A percentile compares a stretch with the other conserved stretches of the same genome.
Conservation (phyloP, 2,888 invertebrate genomes). For the Lamellibrachia columna region DNA sequence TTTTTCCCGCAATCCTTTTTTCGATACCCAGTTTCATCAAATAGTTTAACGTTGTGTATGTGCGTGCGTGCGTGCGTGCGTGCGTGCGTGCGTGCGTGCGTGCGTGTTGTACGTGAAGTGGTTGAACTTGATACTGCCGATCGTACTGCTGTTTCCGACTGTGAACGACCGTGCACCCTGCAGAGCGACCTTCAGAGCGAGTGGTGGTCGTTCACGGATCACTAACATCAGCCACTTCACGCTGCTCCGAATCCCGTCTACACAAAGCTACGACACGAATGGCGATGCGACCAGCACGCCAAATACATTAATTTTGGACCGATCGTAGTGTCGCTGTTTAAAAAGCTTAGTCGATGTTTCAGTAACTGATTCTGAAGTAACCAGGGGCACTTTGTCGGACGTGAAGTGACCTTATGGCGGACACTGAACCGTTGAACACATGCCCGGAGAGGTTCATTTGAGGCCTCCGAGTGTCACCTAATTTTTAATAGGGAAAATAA, state of each 20-base stretch:
- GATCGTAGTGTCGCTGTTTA: neutral
- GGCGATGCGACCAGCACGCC: neutral
- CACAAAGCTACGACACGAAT: neutral
- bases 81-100: too few relatives aligned
- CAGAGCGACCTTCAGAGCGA: neutral
- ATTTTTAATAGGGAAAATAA: neutral
- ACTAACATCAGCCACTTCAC: neutral
- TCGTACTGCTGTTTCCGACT: neutral
- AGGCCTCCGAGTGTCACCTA: too few relatives aligned
- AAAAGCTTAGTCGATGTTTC: neutral
- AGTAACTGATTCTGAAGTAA: neutral
- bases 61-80: neutral
- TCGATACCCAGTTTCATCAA: neutral
- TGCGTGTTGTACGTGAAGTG: too few relatives aligned
- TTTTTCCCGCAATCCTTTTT: neutral
- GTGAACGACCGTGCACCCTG: neutral
- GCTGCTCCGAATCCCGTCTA: neutral
- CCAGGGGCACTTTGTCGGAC: neutral
- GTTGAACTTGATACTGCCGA: neutral
- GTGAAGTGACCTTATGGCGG: neutral
- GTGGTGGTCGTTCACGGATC: neutral
- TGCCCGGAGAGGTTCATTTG: too few relatives aligned
- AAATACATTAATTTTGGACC: neutral
- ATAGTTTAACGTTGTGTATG: neutral
- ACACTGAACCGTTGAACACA: neutral